A percentile compares a stretch with the other conserved stretches of the same genome.
Conservation (phyloP, 2,888 invertebrate species). For the Andrena bucephala region DNA sequence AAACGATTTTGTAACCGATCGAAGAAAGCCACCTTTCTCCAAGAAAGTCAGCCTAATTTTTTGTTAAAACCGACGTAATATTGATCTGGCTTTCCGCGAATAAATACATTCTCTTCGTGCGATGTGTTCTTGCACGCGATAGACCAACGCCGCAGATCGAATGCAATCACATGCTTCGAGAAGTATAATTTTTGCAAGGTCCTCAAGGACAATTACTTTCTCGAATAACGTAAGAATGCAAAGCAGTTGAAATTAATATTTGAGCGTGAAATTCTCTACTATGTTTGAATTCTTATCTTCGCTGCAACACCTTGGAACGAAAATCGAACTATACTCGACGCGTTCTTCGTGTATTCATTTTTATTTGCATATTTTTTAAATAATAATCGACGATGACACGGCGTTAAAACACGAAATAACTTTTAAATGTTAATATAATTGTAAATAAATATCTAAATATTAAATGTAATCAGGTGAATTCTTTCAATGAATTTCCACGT, state of each 20-base stretch:
- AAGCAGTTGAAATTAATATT: conserved; percentile 19
- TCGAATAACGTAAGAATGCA: conserved; percentile 9
- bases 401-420: no score
- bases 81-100: background rate
- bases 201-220: conserved; percentile 38
- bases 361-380: no score
- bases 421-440: no score
- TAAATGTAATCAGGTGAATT: background rate
- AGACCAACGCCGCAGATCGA: conserved; percentile 8
- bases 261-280: background rate
- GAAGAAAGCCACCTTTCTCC: conserved; percentile 19
- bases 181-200: conserved; percentile 19
- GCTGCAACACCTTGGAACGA: background rate
- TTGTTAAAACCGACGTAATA: conserved; percentile 14
- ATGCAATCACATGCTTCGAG: conserved; percentile 12
- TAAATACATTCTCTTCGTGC: conserved; percentile 31
- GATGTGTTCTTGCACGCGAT: background rate
- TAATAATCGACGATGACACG: no score
- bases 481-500: background rate
- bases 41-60: conserved; percentile 6
- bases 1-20: conserved; percentile 1
- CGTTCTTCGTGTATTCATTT: background rate
- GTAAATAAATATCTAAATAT: no score
- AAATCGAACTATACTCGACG: background rate
- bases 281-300: background rate